phyloP scores from a whole-genome alignment of 2,888 invertebrate genomes.

The Xylota sylvarum region DNA sequence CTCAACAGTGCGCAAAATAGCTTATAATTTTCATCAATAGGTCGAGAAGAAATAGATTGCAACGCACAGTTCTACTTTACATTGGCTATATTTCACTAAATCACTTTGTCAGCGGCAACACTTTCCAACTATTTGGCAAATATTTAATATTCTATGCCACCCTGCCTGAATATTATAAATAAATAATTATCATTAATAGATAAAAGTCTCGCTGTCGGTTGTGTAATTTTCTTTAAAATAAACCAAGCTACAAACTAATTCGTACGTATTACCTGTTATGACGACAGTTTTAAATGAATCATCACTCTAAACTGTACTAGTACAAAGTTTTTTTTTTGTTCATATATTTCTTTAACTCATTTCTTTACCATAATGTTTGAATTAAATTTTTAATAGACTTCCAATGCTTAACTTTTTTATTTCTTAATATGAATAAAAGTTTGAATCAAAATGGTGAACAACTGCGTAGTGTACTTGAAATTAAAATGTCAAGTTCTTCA shows the following conservation, averaged over 20 bases:
- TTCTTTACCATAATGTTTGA: neutral
- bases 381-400: too few relatives aligned
- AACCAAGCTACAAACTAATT: neutral
- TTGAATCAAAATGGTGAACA: too few relatives aligned
- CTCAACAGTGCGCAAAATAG: too few relatives aligned
- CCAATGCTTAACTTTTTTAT: too few relatives aligned
- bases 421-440: too few relatives aligned
- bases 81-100: too few relatives aligned
- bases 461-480: too few relatives aligned
- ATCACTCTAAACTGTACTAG: constrained; percentile 3
- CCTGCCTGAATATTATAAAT: constrained; percentile 13
- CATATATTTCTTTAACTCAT: neutral
- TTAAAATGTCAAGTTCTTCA: too few relatives aligned
- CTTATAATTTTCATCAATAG: too few relatives aligned
- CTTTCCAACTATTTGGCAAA: constrained; percentile 1
- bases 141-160: constrained; percentile 26
- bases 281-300: constrained; percentile 19
- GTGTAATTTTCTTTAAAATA: constrained; percentile 16
- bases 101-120: constrained; percentile 38
- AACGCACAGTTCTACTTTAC: too few relatives aligned
- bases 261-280: constrained; percentile 1
- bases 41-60: too few relatives aligned
- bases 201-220: constrained; percentile 8
- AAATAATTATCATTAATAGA: constrained; percentile 35
- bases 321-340: constrained; percentile 4